Evolutionary conservation across 2,888 invertebrate species (phyloP), one percentile per base, ranked within the genome.

Genomic region (Philopedon plagiatum): DNA sequence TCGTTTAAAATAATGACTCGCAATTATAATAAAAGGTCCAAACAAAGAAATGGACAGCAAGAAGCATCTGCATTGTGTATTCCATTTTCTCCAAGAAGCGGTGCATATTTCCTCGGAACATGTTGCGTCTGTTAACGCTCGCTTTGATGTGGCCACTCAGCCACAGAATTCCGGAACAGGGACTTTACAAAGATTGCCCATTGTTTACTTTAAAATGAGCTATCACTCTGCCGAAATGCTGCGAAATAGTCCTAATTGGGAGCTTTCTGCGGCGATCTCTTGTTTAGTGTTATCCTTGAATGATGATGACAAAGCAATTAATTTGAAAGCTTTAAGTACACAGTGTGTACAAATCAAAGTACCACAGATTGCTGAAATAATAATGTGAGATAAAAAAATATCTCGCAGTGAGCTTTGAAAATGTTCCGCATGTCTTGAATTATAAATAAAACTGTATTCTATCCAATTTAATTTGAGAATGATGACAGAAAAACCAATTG

Each of bases 141-240:
- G 56, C 64, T 65, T 65, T 65, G 64, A 65, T 65, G 64, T 44
- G 64, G 64, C 56, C 56, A 65, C 64, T 65, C 64, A 65, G 56
- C 64, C 56, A 29, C 61, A 61, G 61, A 44, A 61, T 61, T 29
- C 29, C 46, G 29, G 64, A 65, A 44, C 15, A 56, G 64, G 64
- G 41, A 65, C 64, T 65, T 44, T 29, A 56, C 54, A 56, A 65
- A 61, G 61, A 61, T 61, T 61, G 61, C 61, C 64, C 64, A 65
- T 65, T 65, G 64, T 65, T 56, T 65, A 65, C 64, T 29, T 32
- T 56, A 56, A 65, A 65, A 56, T 41, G 64, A 44, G 41, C 64
- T 18, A 29, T 32, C 56, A 39, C 26, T 56, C 56, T 56, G 41
- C 56, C 64, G 64, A 65, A 65, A 54, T 9, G 29, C 15, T 54